Evolutionary conservation across 1,140 invertebrate genomes (phyloP), one percentile per base, ranked within the genome.

Genomic region (Neodiprion pinetum): DNA sequence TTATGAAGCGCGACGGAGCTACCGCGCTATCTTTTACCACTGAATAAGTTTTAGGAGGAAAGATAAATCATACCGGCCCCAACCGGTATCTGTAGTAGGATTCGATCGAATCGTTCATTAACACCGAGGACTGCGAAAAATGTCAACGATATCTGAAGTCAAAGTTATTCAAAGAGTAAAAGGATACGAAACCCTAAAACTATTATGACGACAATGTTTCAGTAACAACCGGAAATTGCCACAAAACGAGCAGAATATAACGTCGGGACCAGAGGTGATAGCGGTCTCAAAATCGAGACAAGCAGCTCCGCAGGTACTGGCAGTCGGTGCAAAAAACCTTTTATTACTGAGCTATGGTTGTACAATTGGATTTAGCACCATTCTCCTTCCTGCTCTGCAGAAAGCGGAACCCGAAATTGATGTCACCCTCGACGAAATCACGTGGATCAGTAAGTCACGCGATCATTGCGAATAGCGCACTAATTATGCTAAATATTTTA

Each of bases 301-400:
- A 74, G 89, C 90, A 9, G 74, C 91, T 67, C 91, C 92, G 69
- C 92, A 93, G 86, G 89, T 90, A 79, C 83, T 91, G 74, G 92
- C 92, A 23, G 92, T 93, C 67, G 89, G 88, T 74, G 91, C 92
- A 48, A 93, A 93, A 83, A 93, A 93, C 86, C 84, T 92, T 75
- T 84, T 93, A 47, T 86, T 93, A 70, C 81, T 93, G 70, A 90
- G 91, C 11, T 95, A 94, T 83, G 94, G 94, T 65, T 92, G 94
- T 89, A 94, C 93, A 3, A 81, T 95, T 28, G 94, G 94, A 0
- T 94, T 94, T 77, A 90, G 94, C 12, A 95, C 94, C 1, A 94
- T 95, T 75, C 88, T 95, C 0, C 94, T 95, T 73, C 93, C 94
- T 1, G 91, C 91, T 10, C 88, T 95, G 17, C 88, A 90, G 77